These are phyloP conservation scores for Periophthalmus modestus DNA, from an alignment of 2,113 vertebrate genomes.

Conservation along the genomic window DNA sequence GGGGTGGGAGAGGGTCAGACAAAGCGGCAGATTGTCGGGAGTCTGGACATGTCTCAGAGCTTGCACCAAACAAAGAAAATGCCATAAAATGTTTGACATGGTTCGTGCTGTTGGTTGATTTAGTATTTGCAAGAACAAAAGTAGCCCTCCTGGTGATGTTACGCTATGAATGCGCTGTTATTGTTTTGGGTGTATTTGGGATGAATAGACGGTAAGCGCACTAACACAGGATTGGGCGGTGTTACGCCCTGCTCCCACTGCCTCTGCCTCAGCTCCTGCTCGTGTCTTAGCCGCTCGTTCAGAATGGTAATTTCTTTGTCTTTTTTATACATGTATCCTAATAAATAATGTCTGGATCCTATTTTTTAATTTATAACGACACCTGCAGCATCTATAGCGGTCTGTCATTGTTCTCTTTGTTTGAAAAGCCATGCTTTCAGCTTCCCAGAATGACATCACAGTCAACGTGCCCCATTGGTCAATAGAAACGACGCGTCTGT, in stretches of 20 bases:
- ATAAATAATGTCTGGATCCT: accelerated
- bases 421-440: constrained; percentile 90
- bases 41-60: constrained; percentile 78
- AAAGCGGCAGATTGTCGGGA: constrained; percentile 80
- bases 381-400: constrained; percentile 44
- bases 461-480: constrained; percentile 84
- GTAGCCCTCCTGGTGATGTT: accelerated
- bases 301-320: accelerated
- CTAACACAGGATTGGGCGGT: constrained; percentile 75
- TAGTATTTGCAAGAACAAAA: accelerated
- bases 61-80: constrained; percentile 77
- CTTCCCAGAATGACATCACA: constrained; percentile 92
- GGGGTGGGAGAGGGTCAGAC: constrained; percentile 74
- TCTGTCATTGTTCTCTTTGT: constrained; percentile 96
- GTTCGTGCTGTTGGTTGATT: not conserved
- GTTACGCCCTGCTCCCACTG: constrained; percentile 72
- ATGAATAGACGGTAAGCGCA: constrained; percentile 52
- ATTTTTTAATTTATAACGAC: not conserved
- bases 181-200: constrained; percentile 24
- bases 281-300: not conserved
- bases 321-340: not conserved
- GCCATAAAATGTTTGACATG: constrained; percentile 17
- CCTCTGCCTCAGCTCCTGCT: constrained; percentile 39
- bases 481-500: constrained; percentile 52
- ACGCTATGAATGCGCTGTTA: not conserved